These are phyloP conservation scores for Xestoiulus laeticollis DNA, from an alignment of 2,888 invertebrate species.

Conservation along the genomic window DNA sequence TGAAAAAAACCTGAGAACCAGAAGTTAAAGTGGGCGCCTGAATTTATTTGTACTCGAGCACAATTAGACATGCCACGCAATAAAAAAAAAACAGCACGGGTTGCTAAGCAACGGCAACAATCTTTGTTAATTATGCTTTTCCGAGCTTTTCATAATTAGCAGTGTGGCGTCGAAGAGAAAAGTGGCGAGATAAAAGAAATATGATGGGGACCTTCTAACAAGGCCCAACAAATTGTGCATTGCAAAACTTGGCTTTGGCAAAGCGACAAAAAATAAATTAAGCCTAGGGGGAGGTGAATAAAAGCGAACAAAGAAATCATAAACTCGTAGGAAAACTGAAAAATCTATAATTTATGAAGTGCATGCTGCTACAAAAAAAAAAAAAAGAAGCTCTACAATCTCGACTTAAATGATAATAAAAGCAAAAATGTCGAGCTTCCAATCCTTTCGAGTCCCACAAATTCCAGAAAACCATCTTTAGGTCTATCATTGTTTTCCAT, in stretches of 20 bases:
- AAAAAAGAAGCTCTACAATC: not conserved
- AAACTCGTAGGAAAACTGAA: conserved; percentile 9
- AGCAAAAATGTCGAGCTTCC: not conserved
- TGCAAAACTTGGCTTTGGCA: not conserved
- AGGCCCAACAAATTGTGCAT: not conserved
- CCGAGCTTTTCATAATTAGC: conserved; percentile 41
- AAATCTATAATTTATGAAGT: conserved; percentile 41
- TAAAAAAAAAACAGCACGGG: not conserved
- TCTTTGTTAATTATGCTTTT: conserved; percentile 42
- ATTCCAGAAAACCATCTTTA: not conserved
- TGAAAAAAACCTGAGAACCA: not conserved
- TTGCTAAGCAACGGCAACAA: conserved; percentile 35
- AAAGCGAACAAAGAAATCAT: conserved; percentile 31
- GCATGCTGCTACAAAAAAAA: not conserved
- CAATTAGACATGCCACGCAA: not conserved
- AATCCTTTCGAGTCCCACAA: not conserved
- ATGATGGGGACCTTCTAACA: not conserved
- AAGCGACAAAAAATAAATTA: conserved; percentile 36
- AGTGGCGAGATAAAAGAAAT: conserved; percentile 10
- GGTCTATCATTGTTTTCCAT: not conserved
- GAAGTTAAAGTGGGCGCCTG: conserved; percentile 27
- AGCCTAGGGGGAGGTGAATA: conserved; percentile 29
- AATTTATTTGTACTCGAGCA: conserved; percentile 40
- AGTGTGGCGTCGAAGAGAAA: not conserved
- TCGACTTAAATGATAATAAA: not conserved